Base-by-base conservation (phyloP, 64 coral and sea anemone genomes). In the Stylophora pistillata region DNA sequence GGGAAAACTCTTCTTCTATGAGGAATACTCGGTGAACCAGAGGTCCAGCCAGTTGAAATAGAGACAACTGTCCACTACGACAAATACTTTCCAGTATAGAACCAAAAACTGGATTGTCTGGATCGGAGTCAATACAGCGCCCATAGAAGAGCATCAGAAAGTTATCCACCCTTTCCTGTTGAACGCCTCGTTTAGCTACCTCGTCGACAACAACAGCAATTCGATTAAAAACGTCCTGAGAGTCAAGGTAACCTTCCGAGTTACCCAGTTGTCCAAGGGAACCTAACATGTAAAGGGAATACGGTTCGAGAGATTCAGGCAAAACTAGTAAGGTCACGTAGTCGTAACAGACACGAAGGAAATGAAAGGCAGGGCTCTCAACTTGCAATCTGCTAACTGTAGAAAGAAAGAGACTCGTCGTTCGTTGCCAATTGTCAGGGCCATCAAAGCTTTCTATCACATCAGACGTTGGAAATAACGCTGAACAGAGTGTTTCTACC, bases 71-170 rank as follows among this genome's bases (percentile, higher is more conserved):
- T 80, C 89, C 59, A 74, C 58, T 90, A 10, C 82, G 88, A 30
- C 85, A 93, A 63, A 96, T 93, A 53, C 70, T 93, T 83, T 76
- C 18, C 9, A 92, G 74, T 18, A 96, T 96, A 23, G 78, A 70
- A 29, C 78, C 82, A 59, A 96, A 73, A 13, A 93, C 74, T 76
- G 82, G 81, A 6, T 86, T 93, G 87, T 96, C 94, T 68, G 86
- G 91, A 65, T 96, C 93, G 32, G 91, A 86, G 55, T 93, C 94
- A 30, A 96, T 90, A 26, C 94, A 96, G 14, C 94, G 86, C 30
- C 75, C 94, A 52, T 87, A 96, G 33, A 93, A 93, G 53, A 80
- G 29, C 66, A 89, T 79, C 30, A 89, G 66, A 56, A 96, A 96
- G 16, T 96, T 75, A 25, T 89, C 81, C 14, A 87, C 37, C 62